Evolutionary conservation across 2,888 invertebrate species (phyloP), one percentile per base, ranked within the genome.

Genomic region (Apocheima hispidaria): DNA sequence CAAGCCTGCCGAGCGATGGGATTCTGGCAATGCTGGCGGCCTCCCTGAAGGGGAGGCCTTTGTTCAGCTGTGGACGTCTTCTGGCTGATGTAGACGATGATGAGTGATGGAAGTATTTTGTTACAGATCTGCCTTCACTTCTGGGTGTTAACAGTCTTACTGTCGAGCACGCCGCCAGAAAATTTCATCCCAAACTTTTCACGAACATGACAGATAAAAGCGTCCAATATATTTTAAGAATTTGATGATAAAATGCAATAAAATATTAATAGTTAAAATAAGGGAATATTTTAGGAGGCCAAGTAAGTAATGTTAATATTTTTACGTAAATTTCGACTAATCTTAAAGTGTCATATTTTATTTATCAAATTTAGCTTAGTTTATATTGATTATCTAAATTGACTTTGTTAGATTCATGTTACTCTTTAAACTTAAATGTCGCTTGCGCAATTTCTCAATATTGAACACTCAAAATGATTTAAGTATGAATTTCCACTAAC

Each of bases 131-230:
- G 97, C 51, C 91, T 98, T 12, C 97, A 97, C 83, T 86, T 97
- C 18, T 97, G 97, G 97, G 96, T 97, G 51, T 93, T 97, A 83
- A 94, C 97, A 51, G 96, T 97, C 16, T 87, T 97, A 54, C 93
- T 97, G 58, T 96, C 96, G 4, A 96, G 96, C 74, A 94, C 95
- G 44, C 96, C 95, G 5, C 21, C 61, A 4, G 89, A 89, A 44
- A 74, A 78, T 12, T 77, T 81, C 67, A 66, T 73, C 23, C 64
- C 78, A 12, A 76, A 77, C 30, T 71, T 81, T 16, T 23, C 43
- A 0, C 41, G 61, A 7, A 54, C 63, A 43, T 65, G 54, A 68
- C 9, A 33, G 35, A 20, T 49, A 33, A 33, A 41, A 28, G 51
- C 44, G 14, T 54, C 41, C 28, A 26, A 48, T 46, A 30, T 26